Evolutionary conservation across 2,888 invertebrate genomes (phyloP).

Genomic region (Beris morrisii): DNA sequence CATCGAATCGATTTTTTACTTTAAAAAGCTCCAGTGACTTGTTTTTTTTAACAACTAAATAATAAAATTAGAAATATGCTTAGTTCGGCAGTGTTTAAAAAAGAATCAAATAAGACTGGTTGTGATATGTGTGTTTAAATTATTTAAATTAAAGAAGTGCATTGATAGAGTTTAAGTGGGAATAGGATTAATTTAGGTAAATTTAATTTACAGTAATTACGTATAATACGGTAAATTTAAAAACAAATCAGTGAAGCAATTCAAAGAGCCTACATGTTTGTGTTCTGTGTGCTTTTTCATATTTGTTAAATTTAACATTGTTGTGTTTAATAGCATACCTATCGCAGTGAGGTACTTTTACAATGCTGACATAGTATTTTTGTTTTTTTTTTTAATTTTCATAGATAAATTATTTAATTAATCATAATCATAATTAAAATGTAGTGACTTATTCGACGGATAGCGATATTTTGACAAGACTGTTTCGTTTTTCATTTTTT

Average conservation of each 20-base stretch:
- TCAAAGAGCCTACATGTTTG: slow-evolving; percentile 15
- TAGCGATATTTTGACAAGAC: slow-evolving; percentile 44
- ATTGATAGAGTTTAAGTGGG: not conserved
- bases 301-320: not conserved
- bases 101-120: not conserved
- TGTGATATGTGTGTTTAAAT: too few relatives aligned
- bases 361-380: not conserved
- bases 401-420: slow-evolving; percentile 1
- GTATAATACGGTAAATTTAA: not conserved
- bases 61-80: slow-evolving; percentile 2
- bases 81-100: slow-evolving; percentile 4
- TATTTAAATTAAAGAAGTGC: too few relatives aligned
- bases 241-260: slow-evolving; percentile 32
- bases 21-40: slow-evolving; percentile 32
- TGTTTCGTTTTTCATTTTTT: slow-evolving; percentile 32
- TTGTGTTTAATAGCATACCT: slow-evolving; percentile 19
- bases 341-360: slow-evolving; percentile 12
- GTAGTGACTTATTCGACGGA: slow-evolving; percentile 39
- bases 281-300: slow-evolving; percentile 9
- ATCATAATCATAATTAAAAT: slow-evolving; percentile 32
- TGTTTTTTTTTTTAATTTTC: slow-evolving; percentile 6
- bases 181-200: too few relatives aligned
- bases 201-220: not conserved
- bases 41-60: slow-evolving; percentile 14
- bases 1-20: not conserved